Evolutionary conservation across 2,113 vertebrate genomes (phyloP).

Genomic region (Struthidea cinerea): DNA sequence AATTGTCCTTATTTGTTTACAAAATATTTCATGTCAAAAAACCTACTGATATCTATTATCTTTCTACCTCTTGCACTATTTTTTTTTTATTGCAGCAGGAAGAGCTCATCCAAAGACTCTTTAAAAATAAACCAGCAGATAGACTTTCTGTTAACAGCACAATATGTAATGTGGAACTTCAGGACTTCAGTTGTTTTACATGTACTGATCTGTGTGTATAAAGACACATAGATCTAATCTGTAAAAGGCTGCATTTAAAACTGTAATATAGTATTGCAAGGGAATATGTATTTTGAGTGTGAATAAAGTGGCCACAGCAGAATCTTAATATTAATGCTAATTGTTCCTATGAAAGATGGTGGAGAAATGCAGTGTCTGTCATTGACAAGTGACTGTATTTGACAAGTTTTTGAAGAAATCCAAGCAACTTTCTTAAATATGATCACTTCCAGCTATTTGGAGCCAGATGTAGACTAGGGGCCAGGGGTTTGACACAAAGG

Average conservation of each 20-base stretch:
- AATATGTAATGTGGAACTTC: not conserved
- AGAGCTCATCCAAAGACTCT: not conserved
- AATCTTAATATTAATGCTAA: not conserved
- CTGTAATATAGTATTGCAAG: not conserved
- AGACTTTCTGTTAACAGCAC: not conserved
- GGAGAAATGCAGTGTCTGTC: not conserved
- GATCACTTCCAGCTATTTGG: not conserved
- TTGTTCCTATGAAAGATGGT: not conserved
- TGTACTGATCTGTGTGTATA: not conserved
- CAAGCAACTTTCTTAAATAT: not conserved
- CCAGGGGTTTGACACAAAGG: not conserved
- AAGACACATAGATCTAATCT: not conserved
- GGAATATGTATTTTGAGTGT: fast-evolving
- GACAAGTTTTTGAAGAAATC: not conserved
- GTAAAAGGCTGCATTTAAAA: not conserved
- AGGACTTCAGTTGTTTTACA: not conserved
- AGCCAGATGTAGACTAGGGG: not conserved
- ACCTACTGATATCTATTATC: not conserved
- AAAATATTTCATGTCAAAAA: not conserved
- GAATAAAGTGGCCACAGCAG: not conserved
- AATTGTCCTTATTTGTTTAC: not conserved
- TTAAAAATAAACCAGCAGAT: not conserved
- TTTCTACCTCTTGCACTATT: not conserved
- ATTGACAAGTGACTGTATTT: not conserved
- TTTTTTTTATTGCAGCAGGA: not conserved